Conservation (phyloP, 2,113 vertebrate species). For the Megatriorchis doriae region DNA sequence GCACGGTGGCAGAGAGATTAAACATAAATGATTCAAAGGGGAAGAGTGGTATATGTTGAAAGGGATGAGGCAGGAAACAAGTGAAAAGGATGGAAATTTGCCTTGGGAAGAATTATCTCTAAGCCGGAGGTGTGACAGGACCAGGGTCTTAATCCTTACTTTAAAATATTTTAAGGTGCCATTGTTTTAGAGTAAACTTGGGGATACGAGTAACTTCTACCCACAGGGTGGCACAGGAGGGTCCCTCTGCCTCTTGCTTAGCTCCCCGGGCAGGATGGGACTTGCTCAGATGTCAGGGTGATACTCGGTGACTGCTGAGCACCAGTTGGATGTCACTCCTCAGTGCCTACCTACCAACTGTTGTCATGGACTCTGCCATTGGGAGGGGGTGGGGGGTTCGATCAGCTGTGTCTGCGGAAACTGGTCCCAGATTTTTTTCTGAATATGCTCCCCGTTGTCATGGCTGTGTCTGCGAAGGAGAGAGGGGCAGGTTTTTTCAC, state of each 20-base stretch:
- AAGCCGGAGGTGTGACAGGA: neutral
- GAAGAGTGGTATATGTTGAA: neutral
- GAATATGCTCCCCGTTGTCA: neutral
- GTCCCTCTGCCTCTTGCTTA: neutral
- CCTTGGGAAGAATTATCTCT: neutral
- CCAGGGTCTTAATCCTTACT: neutral
- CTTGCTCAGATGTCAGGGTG: neutral
- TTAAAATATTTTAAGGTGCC: neutral
- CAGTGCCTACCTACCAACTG: fast-evolving
- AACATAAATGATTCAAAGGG: slow-evolving; percentile 1
- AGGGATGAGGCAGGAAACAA: neutral
- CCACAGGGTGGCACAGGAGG: neutral
- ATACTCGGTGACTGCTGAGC: neutral
- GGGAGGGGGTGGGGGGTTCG: neutral
- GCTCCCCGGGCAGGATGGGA: neutral
- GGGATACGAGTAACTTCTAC: neutral
- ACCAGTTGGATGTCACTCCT: neutral
- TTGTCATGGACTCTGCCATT: neutral
- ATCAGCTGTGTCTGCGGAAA: neutral
- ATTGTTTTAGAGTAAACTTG: neutral
- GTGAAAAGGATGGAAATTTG: neutral
- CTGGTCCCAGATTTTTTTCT: neutral
- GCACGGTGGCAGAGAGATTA: neutral
- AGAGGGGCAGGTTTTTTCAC: neutral
- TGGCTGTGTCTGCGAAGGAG: neutral